These are phyloP conservation scores for Lepidocolaptes lacrymiger DNA, from an alignment of 2,797 vertebrate species.

Conservation along the genomic window DNA sequence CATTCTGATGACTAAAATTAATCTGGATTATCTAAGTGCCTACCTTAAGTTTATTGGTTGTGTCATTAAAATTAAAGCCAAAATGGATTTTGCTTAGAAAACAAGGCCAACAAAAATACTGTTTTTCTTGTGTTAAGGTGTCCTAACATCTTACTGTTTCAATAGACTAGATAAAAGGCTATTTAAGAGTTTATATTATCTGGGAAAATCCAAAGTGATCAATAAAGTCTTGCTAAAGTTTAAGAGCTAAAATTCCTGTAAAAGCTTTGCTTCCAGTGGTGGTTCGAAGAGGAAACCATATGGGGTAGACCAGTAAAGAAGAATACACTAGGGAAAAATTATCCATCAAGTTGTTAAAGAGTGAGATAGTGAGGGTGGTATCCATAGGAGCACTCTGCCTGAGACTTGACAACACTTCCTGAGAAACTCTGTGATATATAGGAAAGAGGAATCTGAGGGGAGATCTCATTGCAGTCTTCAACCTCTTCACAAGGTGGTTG, in stretches of 20 bases:
- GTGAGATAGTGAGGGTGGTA: neutral
- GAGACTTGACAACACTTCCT: neutral
- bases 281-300: neutral
- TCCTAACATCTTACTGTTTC: neutral
- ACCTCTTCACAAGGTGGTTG: rapidly evolving
- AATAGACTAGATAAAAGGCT: neutral
- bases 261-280: neutral
- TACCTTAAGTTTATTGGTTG: neutral
- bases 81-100: neutral
- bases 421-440: neutral
- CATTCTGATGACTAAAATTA: neutral
- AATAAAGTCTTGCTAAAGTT: neutral
- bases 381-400: neutral
- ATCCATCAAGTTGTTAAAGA: neutral
- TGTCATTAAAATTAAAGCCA: neutral
- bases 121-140: neutral
- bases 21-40: neutral
- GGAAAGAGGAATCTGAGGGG: neutral
- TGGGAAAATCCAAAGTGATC: neutral
- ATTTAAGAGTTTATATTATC: neutral
- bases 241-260: neutral
- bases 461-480: neutral
- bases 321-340: neutral
- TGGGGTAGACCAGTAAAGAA: neutral
- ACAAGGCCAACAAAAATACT: neutral